A percentile compares a stretch with the other conserved stretches of the same genome.
Conservation (phyloP, 2,113 vertebrate genomes). For the Cairina moschata region DNA sequence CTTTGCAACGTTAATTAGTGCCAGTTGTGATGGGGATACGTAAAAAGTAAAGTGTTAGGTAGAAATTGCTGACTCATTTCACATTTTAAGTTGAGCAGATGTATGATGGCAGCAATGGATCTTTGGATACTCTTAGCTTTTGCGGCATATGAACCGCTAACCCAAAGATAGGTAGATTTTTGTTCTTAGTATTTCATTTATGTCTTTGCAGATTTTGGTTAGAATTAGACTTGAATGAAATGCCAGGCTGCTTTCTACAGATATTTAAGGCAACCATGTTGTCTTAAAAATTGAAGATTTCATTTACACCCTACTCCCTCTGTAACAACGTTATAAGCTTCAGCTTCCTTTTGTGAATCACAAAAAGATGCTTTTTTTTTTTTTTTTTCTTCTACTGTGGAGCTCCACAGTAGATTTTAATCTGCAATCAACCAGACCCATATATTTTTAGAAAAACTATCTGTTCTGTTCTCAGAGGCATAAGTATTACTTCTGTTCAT, state of each 20-base stretch:
- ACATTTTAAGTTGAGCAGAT: not conserved
- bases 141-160: not conserved
- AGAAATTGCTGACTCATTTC: not conserved
- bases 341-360: not conserved
- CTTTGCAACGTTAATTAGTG: constrained; percentile 21
- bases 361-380: not conserved
- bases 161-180: not conserved
- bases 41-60: not conserved
- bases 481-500: not conserved
- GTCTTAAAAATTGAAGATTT: not conserved
- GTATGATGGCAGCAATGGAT: not conserved
- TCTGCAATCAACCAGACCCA: not conserved
- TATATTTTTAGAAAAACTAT: not conserved
- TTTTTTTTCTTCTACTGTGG: not conserved
- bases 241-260: not conserved
- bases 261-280: not conserved
- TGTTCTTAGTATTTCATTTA: not conserved
- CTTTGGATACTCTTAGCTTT: not conserved
- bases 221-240: not conserved
- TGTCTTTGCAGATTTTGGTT: not conserved
- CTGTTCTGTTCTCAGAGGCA: not conserved
- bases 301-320: not conserved
- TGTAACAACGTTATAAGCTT: not conserved
- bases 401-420: not conserved
- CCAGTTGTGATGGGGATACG: not conserved